Evolutionary conservation across 2,797 vertebrate species (phyloP).

Genomic region (Thamnophis elegans): DNA sequence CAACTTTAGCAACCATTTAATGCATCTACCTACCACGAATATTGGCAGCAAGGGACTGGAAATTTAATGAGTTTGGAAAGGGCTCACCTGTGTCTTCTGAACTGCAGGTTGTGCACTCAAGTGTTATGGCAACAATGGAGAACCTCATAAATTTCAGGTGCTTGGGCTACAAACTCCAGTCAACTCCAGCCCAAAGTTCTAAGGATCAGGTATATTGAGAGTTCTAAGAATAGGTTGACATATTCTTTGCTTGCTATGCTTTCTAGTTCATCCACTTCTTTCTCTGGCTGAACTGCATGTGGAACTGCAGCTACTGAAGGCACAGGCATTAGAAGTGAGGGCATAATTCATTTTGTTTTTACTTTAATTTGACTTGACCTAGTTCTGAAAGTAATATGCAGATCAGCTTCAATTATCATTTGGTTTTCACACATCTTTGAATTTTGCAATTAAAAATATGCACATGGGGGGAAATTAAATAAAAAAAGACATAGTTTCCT

Average conservation of each 20-base stretch:
- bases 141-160: background rate
- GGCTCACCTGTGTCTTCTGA: background rate
- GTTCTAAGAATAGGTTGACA: background rate
- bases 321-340: background rate
- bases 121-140: background rate
- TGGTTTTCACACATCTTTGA: background rate
- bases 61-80: background rate
- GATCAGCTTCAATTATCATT: background rate
- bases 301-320: background rate
- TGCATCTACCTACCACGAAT: background rate
- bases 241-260: background rate
- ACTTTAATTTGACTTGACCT: background rate
- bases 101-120: background rate
- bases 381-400: background rate
- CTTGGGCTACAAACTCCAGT: background rate
- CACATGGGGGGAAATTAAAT: background rate
- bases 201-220: background rate
- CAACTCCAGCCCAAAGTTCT: background rate
- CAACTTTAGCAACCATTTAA: background rate
- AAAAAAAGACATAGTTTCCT: background rate
- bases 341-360: background rate
- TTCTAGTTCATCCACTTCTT: background rate
- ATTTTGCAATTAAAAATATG: background rate
- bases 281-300: background rate
- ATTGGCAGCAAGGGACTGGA: background rate